Evolutionary conservation across 2,888 invertebrate species (phyloP).

Genomic region (Zonitis immaculata): DNA sequence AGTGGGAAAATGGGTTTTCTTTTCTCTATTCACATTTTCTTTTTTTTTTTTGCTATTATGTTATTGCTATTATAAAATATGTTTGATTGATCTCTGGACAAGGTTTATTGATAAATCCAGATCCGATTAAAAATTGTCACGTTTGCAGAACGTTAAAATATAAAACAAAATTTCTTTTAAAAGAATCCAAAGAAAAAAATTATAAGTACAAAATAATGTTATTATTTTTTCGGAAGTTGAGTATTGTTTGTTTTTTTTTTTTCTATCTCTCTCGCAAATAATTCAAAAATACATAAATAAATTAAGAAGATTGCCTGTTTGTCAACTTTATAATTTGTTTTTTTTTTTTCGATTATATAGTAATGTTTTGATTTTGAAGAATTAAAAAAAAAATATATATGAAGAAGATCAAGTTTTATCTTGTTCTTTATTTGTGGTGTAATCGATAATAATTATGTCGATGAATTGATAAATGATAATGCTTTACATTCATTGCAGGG

Average conservation of each 20-base stretch:
- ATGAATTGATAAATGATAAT: neutral
- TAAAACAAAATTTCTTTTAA: neutral
- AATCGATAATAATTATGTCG: neutral
- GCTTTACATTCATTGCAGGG: constrained; percentile 21
- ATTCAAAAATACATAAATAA: no score
- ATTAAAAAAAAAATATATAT: no score
- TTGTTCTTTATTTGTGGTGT: neutral
- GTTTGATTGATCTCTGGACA: neutral
- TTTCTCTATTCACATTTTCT: constrained; percentile 1
- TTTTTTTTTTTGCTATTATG: neutral
- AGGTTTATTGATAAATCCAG: neutral
- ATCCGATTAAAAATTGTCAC: neutral
- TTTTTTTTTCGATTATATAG: neutral
- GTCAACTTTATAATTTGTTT: constrained; percentile 1
- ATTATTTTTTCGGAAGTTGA: constrained; percentile 13
- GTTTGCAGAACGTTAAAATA: neutral
- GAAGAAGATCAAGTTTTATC: constrained; percentile 10
- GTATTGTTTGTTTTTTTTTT: neutral
- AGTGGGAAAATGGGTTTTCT: constrained; percentile 15
- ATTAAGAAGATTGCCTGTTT: constrained; percentile 11
- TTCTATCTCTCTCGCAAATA: no score
- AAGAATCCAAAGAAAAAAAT: constrained; percentile 18
- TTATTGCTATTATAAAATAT: neutral
- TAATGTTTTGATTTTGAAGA: neutral
- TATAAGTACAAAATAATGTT: constrained; percentile 14